Evolutionary conservation across 2,888 invertebrate species (phyloP).

Genomic region (Stomorhina lunata): DNA sequence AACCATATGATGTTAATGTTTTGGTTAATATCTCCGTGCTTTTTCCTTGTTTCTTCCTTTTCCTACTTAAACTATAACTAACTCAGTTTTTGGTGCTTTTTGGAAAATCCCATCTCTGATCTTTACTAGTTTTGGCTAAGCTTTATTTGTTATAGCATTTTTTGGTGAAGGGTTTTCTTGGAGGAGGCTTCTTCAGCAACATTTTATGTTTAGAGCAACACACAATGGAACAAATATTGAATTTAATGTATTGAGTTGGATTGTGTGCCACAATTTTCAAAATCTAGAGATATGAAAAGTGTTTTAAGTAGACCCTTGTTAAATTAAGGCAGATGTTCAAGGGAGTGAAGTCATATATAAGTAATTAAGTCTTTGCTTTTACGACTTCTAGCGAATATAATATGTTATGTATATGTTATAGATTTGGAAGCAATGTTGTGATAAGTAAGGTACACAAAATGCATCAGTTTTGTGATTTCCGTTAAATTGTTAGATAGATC

Average conservation of each 20-base stretch:
- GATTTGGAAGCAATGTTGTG: no score
- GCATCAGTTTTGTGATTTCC: no score
- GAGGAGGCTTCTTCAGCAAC: conserved; percentile 34
- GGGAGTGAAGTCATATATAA: background rate
- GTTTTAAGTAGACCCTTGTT: conserved; percentile 10
- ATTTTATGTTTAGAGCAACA: conserved; percentile 25
- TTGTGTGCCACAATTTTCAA: background rate
- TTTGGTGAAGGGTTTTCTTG: conserved; percentile 19
- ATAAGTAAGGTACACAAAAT: no score
- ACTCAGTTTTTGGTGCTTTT: no score
- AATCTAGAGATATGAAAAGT: background rate
- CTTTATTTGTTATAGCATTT: background rate
- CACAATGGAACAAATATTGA: conserved; percentile 28
- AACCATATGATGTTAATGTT: no score
- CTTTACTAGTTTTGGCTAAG: background rate
- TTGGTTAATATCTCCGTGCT: no score
- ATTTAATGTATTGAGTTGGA: background rate
- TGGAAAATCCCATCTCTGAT: no score
- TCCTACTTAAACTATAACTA: no score
- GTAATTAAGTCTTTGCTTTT: no score
- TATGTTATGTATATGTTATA: no score
- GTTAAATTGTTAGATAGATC: no score
- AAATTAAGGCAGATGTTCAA: background rate
- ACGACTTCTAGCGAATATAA: no score
- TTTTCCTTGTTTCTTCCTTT: background rate